phyloP scores from a whole-genome alignment of 2,797 vertebrate genomes.

The Hippocampus kuda region DNA sequence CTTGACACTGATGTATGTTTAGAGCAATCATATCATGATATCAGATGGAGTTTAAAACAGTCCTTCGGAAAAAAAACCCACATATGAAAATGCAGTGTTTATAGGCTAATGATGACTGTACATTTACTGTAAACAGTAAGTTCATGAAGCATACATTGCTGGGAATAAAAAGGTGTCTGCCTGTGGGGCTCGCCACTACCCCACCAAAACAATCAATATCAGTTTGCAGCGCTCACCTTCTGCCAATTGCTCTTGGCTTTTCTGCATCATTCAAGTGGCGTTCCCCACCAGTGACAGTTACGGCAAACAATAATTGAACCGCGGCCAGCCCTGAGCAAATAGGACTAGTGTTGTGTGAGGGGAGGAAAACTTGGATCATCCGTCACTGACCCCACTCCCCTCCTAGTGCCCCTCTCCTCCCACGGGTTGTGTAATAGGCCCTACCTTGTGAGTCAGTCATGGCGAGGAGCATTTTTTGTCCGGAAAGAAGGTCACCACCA shows the following conservation, averaged over 20 bases:
- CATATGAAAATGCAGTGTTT: not conserved
- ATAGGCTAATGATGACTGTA: not conserved
- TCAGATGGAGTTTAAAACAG: not conserved
- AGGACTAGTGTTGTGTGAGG: conserved; percentile 27
- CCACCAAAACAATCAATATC: not conserved
- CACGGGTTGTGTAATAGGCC: conserved; percentile 53
- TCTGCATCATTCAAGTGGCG: conserved; percentile 24
- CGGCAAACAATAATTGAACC: conserved; percentile 39
- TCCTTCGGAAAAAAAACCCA: not conserved
- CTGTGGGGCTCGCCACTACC: not conserved
- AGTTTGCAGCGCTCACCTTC: conserved; percentile 5
- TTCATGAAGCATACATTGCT: not conserved
- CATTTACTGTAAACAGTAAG: not conserved
- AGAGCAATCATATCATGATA: not conserved
- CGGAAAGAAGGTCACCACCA: conserved; percentile 49
- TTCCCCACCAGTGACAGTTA: conserved; percentile 41
- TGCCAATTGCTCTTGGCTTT: conserved; percentile 3
- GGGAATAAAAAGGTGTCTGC: not conserved
- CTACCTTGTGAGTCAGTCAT: conserved; percentile 63
- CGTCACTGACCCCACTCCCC: conserved; percentile 34
- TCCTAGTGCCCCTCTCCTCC: conserved; percentile 31
- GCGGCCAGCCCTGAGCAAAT: conserved; percentile 47
- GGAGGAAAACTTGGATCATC: conserved; percentile 43
- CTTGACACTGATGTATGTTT: too few relatives aligned
- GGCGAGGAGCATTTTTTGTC: conserved; percentile 52